Conservation (phyloP, 1,140 invertebrate genomes). For the Xylocopa sonorina region DNA sequence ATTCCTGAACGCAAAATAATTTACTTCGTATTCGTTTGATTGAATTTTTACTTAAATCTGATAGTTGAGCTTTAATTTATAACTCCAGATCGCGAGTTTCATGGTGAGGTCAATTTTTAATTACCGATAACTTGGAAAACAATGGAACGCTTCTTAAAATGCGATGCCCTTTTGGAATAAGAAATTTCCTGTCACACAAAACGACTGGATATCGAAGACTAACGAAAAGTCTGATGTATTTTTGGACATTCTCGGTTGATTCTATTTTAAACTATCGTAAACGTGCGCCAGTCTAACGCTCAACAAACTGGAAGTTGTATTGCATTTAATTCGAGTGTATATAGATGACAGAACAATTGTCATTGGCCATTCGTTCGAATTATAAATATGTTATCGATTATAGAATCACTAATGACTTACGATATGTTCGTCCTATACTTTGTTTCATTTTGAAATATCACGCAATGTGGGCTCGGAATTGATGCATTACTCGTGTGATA, state of each 20-base stretch:
- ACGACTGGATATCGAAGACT: slow-evolving; percentile 61
- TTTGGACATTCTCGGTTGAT: slow-evolving; percentile 69
- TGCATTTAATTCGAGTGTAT: neutral
- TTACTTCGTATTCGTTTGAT: no score
- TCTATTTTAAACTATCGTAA: slow-evolving; percentile 72
- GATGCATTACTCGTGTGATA: neutral
- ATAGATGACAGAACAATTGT: neutral
- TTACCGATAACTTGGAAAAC: neutral
- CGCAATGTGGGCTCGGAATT: slow-evolving; percentile 5
- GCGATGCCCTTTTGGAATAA: neutral
- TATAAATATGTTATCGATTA: neutral
- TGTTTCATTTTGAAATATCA: slow-evolving; percentile 7
- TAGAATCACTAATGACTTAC: neutral
- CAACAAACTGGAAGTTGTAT: slow-evolving; percentile 1
- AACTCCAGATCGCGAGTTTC: neutral
- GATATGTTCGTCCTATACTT: no score
- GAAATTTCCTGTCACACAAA: slow-evolving; percentile 22
- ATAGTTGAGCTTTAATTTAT: neutral
- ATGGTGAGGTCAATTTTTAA: neutral
- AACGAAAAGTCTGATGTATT: slow-evolving; percentile 69
- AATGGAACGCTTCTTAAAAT: neutral
- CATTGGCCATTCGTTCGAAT: neutral
- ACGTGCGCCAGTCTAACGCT: slow-evolving; percentile 31
- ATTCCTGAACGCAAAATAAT: neutral
- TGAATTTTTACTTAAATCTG: neutral